Evolutionary conservation across 2,797 vertebrate species (phyloP).

Genomic region (Eurystomus glaucurus): DNA sequence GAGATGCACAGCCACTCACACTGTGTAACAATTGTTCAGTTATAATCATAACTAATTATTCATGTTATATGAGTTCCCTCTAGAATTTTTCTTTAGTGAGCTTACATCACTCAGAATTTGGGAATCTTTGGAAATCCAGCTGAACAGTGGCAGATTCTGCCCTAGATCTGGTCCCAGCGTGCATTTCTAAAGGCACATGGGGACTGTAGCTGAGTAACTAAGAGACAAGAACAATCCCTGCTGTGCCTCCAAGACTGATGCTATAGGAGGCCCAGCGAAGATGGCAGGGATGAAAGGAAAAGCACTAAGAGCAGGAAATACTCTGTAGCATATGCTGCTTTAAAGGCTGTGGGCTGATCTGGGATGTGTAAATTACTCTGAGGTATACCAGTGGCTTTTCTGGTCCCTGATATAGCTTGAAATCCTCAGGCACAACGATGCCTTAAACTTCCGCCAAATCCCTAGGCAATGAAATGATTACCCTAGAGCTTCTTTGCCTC

Average conservation of each 20-base stretch:
- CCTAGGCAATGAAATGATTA: slow-evolving; percentile 38
- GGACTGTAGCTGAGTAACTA: background rate
- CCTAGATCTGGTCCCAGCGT: background rate
- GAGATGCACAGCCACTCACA: background rate
- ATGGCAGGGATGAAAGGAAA: background rate
- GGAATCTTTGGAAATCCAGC: background rate
- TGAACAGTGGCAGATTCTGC: background rate
- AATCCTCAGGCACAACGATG: slow-evolving; percentile 13
- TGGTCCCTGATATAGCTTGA: background rate
- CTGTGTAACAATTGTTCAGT: background rate
- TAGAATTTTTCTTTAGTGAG: background rate
- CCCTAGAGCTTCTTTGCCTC: slow-evolving; percentile 39
- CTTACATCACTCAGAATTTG: background rate
- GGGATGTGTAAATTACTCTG: background rate
- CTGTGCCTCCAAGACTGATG: background rate
- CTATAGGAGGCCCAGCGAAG: background rate
- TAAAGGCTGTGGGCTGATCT: background rate
- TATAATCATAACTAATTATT: background rate
- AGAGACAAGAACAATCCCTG: background rate
- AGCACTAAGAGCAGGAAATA: background rate
- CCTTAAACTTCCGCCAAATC: slow-evolving; percentile 20
- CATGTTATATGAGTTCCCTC: background rate
- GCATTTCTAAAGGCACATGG: background rate
- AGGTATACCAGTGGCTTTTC: background rate
- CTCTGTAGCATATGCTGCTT: background rate